A percentile compares a stretch with the other conserved stretches of the same genome.
These are phyloP conservation scores for Petrocephalus microphthalmus DNA, from an alignment of 2,113 vertebrate species.

Conservation along the genomic window DNA sequence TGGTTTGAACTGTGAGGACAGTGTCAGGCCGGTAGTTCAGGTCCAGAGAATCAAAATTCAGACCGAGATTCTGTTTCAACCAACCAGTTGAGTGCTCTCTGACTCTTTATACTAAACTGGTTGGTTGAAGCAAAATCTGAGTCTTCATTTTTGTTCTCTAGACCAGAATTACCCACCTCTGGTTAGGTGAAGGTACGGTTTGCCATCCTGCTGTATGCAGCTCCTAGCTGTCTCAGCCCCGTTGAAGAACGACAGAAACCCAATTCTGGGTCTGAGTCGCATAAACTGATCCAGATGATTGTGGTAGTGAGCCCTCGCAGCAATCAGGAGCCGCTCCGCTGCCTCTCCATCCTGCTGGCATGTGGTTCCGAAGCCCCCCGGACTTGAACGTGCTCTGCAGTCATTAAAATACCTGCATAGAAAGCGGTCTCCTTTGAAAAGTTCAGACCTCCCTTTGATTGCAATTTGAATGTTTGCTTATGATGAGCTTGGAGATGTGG, in stretches of 20 bases:
- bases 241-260: constrained; percentile 11
- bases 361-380: background rate
- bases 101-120: background rate
- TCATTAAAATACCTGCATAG: constrained; percentile 21
- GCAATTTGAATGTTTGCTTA: constrained; percentile 5
- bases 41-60: background rate
- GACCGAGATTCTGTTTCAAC: background rate
- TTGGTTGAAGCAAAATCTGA: background rate
- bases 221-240: background rate
- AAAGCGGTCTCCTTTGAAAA: background rate
- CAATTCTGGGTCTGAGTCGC: background rate
- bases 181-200: background rate
- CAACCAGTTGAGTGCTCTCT: background rate
- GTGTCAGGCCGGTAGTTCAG: background rate
- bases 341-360: background rate
- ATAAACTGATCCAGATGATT: constrained; percentile 8
- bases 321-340: background rate
- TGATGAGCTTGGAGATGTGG: background rate
- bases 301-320: background rate
- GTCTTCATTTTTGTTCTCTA: background rate
- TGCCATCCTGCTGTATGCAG: background rate
- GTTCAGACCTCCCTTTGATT: background rate
- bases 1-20: background rate
- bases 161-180: background rate
- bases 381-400: background rate